Evolutionary conservation across 2,113 vertebrate genomes (phyloP).

Genomic region (Scalopus aquaticus): DNA sequence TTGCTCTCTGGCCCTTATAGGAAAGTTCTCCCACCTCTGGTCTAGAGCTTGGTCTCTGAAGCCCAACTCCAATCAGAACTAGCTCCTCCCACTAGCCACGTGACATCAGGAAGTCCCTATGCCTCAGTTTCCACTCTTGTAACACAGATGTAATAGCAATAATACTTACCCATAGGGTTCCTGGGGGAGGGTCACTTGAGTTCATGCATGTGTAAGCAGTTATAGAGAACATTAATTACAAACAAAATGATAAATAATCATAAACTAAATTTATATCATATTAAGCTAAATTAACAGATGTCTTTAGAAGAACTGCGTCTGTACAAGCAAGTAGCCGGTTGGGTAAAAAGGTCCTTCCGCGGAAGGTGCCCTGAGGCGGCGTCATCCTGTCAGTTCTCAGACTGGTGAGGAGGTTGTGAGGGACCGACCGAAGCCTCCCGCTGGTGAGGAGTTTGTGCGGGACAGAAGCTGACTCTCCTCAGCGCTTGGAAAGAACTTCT

Average conservation of each 20-base stretch:
- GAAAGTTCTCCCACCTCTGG: background rate
- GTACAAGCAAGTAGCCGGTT: background rate
- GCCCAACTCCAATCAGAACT: background rate
- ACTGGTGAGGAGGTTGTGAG: too few relatives aligned
- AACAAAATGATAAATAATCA: background rate
- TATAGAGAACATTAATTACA: background rate
- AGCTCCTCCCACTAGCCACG: background rate
- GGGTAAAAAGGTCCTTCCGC: background rate
- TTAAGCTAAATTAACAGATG: background rate
- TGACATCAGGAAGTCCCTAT: background rate
- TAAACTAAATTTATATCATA: background rate
- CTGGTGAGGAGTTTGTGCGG: too few relatives aligned
- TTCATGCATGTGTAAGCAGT: background rate
- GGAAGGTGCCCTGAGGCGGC: background rate
- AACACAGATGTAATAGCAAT: background rate
- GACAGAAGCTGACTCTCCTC: background rate
- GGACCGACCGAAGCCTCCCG: too few relatives aligned
- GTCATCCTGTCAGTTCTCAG: rapidly evolving
- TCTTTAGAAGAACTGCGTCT: background rate
- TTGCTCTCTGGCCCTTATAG: background rate
- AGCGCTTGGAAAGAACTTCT: background rate
- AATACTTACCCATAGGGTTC: background rate
- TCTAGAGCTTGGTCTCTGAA: background rate
- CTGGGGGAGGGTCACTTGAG: background rate
- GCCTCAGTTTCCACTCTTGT: background rate